A percentile compares a stretch with the other conserved stretches of the same genome.
These are phyloP conservation scores for Rhopilema esculentum DNA, from an alignment of 30 jellyfish, hydroid and myxozoan species.

Conservation along the genomic window DNA sequence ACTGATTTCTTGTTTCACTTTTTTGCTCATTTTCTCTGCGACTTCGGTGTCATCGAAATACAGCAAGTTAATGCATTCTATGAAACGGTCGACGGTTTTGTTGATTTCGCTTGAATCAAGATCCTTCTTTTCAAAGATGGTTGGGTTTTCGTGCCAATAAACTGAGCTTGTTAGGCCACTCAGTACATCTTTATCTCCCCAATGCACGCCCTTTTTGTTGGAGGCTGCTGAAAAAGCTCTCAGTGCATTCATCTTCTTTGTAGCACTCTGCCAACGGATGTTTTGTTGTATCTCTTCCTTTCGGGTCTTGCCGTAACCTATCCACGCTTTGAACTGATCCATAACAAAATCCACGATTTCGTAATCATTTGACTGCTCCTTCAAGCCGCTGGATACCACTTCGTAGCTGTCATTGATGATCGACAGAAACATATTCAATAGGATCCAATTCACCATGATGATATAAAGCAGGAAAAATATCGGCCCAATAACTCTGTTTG, in stretches of 20 bases:
- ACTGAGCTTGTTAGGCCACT: slow-evolving; percentile 70
- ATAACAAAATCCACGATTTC: slow-evolving; percentile 92
- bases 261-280: slow-evolving; percentile 78
- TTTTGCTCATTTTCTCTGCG: slow-evolving; percentile 81
- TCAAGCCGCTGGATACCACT: slow-evolving; percentile 68
- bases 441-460: slow-evolving; percentile 94
- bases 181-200: slow-evolving; percentile 59
- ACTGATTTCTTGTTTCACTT: slow-evolving; percentile 77
- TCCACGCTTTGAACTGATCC: slow-evolving; percentile 83
- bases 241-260: slow-evolving; percentile 38
- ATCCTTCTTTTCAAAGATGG: slow-evolving; percentile 30
- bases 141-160: slow-evolving; percentile 74
- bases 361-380: slow-evolving; percentile 85
- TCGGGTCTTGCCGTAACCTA: slow-evolving; percentile 76
- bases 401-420: slow-evolving; percentile 90
- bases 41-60: slow-evolving; percentile 82
- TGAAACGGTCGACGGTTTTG: slow-evolving; percentile 83
- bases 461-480: slow-evolving; percentile 82
- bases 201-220: slow-evolving; percentile 23
- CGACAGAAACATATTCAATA: slow-evolving; percentile 91
- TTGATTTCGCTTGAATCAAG: slow-evolving; percentile 61
- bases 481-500: slow-evolving; percentile 97
- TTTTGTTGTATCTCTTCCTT: slow-evolving; percentile 64
- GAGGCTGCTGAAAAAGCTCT: slow-evolving; percentile 64
- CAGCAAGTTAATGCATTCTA: slow-evolving; percentile 80